These are phyloP conservation scores for Cryptotermes secundus DNA, from an alignment of 1,140 invertebrate species.

Conservation along the genomic window DNA sequence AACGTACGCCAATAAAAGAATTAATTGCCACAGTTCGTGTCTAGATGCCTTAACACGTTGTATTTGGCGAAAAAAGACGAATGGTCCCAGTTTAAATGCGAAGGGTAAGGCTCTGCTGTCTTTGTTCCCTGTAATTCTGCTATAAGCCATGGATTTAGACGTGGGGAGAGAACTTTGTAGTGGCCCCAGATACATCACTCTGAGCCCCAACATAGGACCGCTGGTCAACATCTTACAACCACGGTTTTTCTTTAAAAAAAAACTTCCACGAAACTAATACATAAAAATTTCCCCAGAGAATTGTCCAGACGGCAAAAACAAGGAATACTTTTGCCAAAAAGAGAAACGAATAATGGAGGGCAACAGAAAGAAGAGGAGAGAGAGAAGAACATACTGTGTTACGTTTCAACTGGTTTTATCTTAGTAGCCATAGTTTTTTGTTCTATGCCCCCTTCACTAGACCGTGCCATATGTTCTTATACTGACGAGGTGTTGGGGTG, in stretches of 20 bases:
- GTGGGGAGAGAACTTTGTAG: neutral
- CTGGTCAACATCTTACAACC: neutral
- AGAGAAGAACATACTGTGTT: neutral
- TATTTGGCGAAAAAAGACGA: neutral
- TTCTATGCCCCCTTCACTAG: neutral
- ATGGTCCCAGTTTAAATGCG: neutral
- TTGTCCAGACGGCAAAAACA: constrained; percentile 18
- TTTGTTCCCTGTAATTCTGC: too few species aligned
- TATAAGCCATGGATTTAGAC: neutral
- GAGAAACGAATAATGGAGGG: neutral
- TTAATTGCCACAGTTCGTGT: neutral
- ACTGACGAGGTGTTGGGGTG: neutral
- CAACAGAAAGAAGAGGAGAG: neutral
- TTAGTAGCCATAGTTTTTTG: neutral
- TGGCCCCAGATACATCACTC: too few species aligned
- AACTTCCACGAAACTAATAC: constrained; percentile 15
- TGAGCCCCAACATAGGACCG: neutral
- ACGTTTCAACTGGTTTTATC: neutral
- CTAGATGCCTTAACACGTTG: neutral
- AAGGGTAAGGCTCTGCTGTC: neutral
- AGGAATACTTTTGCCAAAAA: neutral
- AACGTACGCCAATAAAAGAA: neutral
- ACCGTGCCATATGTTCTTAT: neutral
- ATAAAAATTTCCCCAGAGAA: neutral
- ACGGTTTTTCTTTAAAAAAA: neutral